Evolutionary conservation across 2,113 vertebrate genomes (phyloP).

Genomic region (Mastomys coucha): DNA sequence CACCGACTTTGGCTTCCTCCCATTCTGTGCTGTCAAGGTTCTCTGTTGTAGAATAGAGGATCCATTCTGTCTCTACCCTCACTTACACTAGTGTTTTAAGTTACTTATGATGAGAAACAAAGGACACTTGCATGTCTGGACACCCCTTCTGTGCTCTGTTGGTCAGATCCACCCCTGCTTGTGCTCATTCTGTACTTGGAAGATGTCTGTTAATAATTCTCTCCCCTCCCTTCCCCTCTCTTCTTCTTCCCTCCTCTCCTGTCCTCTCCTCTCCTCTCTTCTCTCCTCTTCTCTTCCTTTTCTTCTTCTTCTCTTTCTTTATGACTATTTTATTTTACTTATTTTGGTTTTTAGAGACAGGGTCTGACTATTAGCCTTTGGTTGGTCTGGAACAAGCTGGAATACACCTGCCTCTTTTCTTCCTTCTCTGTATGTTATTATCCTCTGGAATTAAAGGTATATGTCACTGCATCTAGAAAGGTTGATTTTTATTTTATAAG

Average conservation of each 20-base stretch:
- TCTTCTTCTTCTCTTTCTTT: background rate
- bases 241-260: too few relatives aligned
- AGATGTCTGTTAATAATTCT: background rate
- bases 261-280: too few relatives aligned
- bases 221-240: too few relatives aligned
- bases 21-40: background rate
- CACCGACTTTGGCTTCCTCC: background rate
- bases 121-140: too few relatives aligned
- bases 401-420: background rate
- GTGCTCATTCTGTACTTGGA: background rate
- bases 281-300: too few relatives aligned
- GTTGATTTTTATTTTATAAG: background rate
- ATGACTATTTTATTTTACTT: background rate
- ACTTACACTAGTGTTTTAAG: background rate
- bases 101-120: background rate
- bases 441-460: background rate
- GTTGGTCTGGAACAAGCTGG: background rate
- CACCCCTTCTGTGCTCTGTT: background rate
- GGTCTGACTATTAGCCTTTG: background rate
- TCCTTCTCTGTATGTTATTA: background rate
- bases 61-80: background rate
- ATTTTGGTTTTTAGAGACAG: background rate
- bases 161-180: accelerated
- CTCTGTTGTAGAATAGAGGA: background rate
- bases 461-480: background rate